Evolutionary conservation across 2,113 vertebrate genomes (phyloP), one percentile per base, ranked within the genome.

Genomic region (Equus quagga): DNA sequence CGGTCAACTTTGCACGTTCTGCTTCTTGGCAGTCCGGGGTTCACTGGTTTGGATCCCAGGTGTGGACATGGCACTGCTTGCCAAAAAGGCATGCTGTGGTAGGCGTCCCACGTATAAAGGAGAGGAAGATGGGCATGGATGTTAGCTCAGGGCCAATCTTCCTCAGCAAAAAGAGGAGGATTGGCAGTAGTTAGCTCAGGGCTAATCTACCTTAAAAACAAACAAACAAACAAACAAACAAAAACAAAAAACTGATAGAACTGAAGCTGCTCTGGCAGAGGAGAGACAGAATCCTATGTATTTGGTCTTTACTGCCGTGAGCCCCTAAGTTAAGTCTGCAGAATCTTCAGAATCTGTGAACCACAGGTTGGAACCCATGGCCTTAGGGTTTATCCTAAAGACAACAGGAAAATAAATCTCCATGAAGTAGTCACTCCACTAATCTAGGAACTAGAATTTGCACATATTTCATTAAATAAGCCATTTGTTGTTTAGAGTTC

Each of bases 401-500:
- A 23, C 28, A 79, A 58, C 6, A 84, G 41, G 41, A 84, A 94
- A 91, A 33, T 81, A 72, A 89, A 60, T 67, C 73, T 26, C 9
- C 44, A 31, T 26, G 49, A 28, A 73, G 0, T 23, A 81, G 14
- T 78, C 13, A 33, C 8, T 58, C 21, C 12, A 26, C 12, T 96
- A 85, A 76, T 33, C 15, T 54, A 75, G 51, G 5, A 86, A 54
- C 24, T 31, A 91, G 46, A 44, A 31, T 89, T 51, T 81, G 21
- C 15, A 49, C 10, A 58, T 58, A 54, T 83, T 90, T 94, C 21
- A 83, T 90, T 84, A 97, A 95, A 90, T 15, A 62, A 76, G 2
- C 6, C 12, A 21, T 70, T 86, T 70, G 18, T 79, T 72, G 14
- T 46, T 58, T 4, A 21, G 33, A 70, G 4, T 69, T 56, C 28